Percentiles rank a stretch among this genome's conserved stretches.
phyloP scores from a whole-genome alignment of 2,888 invertebrate species.

The Abscondita cerata region DNA sequence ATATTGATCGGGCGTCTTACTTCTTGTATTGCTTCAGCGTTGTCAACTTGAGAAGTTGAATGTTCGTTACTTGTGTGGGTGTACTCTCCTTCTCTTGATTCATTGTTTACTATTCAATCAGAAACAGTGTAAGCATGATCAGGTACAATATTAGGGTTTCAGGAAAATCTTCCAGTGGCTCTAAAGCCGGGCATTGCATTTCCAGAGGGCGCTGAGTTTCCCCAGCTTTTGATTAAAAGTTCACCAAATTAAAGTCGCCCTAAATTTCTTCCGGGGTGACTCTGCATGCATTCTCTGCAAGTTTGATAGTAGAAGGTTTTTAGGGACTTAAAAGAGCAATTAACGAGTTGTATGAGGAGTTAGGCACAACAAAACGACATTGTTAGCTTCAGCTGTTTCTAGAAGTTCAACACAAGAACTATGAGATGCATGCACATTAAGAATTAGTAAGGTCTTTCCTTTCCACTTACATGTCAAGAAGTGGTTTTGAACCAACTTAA shows the following conservation, averaged over 20 bases:
- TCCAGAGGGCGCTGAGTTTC: conserved; percentile 28
- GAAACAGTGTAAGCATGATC: conserved; percentile 30
- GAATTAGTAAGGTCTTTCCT: conserved; percentile 23
- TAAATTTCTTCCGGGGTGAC: not conserved
- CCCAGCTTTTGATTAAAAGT: conserved; percentile 25
- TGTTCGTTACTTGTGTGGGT: not conserved
- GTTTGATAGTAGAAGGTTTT: no score
- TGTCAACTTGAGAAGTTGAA: no score
- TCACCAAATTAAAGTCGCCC: conserved; percentile 23
- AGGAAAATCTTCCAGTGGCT: not conserved
- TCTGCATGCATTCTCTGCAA: not conserved
- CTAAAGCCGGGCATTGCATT: conserved; percentile 22
- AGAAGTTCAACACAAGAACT: conserved; percentile 18
- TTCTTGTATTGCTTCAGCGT: not conserved
- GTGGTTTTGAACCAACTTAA: conserved; percentile 41
- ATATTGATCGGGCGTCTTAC: not conserved
- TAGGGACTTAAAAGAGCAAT: not conserved
- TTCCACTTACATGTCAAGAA: conserved; percentile 25
- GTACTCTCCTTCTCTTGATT: conserved; percentile 16
- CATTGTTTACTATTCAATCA: conserved; percentile 22
- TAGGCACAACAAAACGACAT: not conserved
- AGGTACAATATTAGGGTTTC: conserved; percentile 14
- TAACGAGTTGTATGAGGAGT: not conserved
- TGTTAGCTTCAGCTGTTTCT: conserved; percentile 9
- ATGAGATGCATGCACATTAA: conserved; percentile 23